Conservation (phyloP, 2,888 invertebrate species). For the Ornithoptera priamus region DNA sequence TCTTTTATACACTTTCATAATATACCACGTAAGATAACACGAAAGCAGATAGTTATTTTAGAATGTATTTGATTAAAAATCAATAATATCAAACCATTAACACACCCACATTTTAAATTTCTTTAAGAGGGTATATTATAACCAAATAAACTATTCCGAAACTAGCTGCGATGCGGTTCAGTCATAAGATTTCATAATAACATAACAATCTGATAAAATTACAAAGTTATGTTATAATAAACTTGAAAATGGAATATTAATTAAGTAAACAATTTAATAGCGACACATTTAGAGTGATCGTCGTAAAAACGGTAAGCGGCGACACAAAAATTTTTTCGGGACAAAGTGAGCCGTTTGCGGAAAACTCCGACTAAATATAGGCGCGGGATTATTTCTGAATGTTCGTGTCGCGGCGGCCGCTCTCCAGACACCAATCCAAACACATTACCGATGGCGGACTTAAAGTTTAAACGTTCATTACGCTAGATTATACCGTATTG, state of each 20-base stretch:
- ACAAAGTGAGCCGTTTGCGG: slow-evolving; percentile 75
- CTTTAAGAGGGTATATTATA: background rate
- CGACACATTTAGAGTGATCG: background rate
- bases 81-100: too few species aligned
- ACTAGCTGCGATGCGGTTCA: too few species aligned
- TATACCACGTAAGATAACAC: too few species aligned
- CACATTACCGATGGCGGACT: slow-evolving; percentile 60
- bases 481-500: slow-evolving; percentile 49
- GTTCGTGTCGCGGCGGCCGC: slow-evolving; percentile 59
- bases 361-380: slow-evolving; percentile 76
- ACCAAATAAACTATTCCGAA: background rate
- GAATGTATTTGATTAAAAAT: too few species aligned
- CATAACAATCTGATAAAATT: background rate
- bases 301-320: slow-evolving; percentile 31
- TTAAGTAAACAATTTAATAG: background rate
- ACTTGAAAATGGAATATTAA: background rate
- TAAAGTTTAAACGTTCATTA: slow-evolving; percentile 59
- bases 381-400: slow-evolving; percentile 70
- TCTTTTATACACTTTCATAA: too few species aligned
- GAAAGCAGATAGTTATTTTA: too few species aligned
- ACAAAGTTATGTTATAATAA: background rate
- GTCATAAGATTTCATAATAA: background rate
- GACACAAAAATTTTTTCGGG: slow-evolving; percentile 47
- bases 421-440: slow-evolving; percentile 66
- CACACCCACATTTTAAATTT: too few species aligned